Percentiles rank a stretch among this genome's conserved stretches.
phyloP scores from a whole-genome alignment of 2,888 invertebrate genomes.

The Eilema caniola region DNA sequence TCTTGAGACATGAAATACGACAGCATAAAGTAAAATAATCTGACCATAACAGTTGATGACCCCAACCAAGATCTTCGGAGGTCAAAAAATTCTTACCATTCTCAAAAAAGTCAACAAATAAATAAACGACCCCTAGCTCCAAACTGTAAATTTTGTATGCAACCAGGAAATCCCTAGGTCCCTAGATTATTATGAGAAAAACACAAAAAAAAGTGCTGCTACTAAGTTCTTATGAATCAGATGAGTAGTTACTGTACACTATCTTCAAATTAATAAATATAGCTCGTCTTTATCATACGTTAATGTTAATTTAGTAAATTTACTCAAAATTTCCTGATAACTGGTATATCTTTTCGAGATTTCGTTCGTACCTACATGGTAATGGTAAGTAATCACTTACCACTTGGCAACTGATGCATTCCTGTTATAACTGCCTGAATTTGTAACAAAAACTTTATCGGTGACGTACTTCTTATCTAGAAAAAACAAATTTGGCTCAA shows the following conservation, averaged over 20 bases:
- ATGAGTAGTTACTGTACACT: background rate
- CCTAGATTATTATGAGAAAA: too few species aligned
- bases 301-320: conserved; percentile 1
- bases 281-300: background rate
- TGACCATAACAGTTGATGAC: too few species aligned
- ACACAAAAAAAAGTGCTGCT: background rate
- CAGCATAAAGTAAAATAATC: too few species aligned
- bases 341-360: conserved; percentile 40
- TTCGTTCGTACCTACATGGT: conserved; percentile 16
- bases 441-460: conserved; percentile 39
- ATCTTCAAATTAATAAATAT: background rate
- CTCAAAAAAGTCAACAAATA: too few species aligned
- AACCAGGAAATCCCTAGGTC: too few species aligned
- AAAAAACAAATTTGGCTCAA: conserved; percentile 52
- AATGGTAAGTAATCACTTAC: conserved; percentile 36
- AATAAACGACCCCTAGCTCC: too few species aligned
- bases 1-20: too few species aligned
- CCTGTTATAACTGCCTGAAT: conserved; percentile 51
- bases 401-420: conserved; percentile 42
- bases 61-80: too few species aligned
- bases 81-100: too few species aligned
- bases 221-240: background rate
- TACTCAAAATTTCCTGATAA: conserved; percentile 8
- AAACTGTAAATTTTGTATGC: too few species aligned
- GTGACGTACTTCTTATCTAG: conserved; percentile 41